Percentiles rank a stretch among this genome's conserved stretches.
These are phyloP conservation scores for Rhyacophila brunnea DNA, from an alignment of 1,140 invertebrate species.

Conservation along the genomic window DNA sequence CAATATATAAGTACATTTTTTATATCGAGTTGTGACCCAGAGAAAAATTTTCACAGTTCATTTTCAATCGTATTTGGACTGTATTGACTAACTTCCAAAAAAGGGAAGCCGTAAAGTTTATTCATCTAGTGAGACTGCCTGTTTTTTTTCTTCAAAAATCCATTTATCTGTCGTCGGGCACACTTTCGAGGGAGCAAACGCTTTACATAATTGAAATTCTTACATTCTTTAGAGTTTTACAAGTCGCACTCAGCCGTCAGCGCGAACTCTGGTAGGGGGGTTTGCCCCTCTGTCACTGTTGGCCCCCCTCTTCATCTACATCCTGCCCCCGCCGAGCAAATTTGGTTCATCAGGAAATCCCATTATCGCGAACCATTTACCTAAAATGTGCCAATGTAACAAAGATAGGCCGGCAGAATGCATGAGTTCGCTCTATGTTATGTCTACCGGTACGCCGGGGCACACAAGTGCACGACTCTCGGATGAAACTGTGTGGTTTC, in stretches of 20 bases:
- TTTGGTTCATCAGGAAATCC: conserved; percentile 35
- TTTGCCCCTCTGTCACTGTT: neutral
- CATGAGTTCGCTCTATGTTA: conserved; percentile 1
- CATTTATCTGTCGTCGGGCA: conserved; percentile 9
- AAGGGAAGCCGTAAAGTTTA: too few species aligned
- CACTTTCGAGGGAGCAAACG: conserved; percentile 7
- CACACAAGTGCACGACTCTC: conserved; percentile 1
- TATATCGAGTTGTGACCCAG: too few species aligned
- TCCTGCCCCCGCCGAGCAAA: conserved; percentile 16
- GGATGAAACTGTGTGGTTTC: conserved; percentile 1
- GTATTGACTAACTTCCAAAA: too few species aligned
- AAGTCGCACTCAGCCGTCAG: neutral
- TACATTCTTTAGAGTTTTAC: conserved; percentile 23
- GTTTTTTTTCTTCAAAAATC: conserved; percentile 14
- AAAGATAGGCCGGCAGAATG: conserved; percentile 1
- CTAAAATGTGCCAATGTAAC: conserved; percentile 29
- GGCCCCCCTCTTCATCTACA: neutral
- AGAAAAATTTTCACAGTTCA: too few species aligned
- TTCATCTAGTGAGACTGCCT: neutral
- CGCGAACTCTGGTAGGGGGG: neutral
- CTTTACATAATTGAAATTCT: conserved; percentile 29
- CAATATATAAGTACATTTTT: too few species aligned
- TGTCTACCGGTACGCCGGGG: too few species aligned
- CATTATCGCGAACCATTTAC: conserved; percentile 36
- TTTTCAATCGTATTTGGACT: too few species aligned